A percentile compares a stretch with the other conserved stretches of the same genome.
Conservation (phyloP, 2,888 invertebrate genomes). For the Drosophila trichaetosa region DNA sequence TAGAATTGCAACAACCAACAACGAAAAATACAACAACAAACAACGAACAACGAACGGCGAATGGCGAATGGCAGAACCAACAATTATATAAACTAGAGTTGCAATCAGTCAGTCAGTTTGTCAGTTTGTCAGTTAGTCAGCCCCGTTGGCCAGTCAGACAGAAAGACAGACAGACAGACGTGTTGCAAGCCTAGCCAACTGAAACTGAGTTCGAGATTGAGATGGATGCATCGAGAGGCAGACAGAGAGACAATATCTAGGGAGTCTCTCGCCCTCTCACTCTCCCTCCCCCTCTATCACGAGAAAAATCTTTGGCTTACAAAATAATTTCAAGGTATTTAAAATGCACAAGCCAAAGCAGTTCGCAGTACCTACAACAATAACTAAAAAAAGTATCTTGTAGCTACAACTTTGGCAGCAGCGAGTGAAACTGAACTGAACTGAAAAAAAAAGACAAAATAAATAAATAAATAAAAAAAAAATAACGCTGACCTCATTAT, state of each 20-base stretch:
- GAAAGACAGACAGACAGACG: conserved; percentile 20
- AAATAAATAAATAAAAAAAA: conserved; percentile 49
- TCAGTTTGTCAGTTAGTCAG: conserved; percentile 25
- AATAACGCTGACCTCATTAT: conserved; percentile 77
- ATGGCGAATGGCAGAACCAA: conserved; percentile 63
- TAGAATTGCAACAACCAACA: conserved; percentile 59
- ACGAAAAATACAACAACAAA: conserved; percentile 8
- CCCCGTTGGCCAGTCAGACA: conserved; percentile 28
- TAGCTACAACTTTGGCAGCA: conserved; percentile 66
- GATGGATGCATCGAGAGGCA: conserved; percentile 11
- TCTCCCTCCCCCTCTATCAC: background rate
- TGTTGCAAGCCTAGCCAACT: conserved; percentile 53
- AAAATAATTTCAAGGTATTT: conserved; percentile 74
- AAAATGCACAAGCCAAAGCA: conserved; percentile 63
- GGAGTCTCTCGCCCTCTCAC: background rate
- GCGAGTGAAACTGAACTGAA: conserved; percentile 65
- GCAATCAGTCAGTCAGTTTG: conserved; percentile 56
- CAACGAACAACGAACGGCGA: conserved; percentile 18
- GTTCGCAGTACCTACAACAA: conserved; percentile 50
- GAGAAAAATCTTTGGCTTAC: conserved; percentile 66
- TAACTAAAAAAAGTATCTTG: conserved; percentile 59
- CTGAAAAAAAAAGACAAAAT: conserved; percentile 43
- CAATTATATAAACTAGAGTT: conserved; percentile 75
- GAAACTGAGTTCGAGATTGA: conserved; percentile 33
- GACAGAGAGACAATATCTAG: conserved; percentile 3